These are phyloP conservation scores for Synergus umbraculus DNA, from an alignment of 2,888 invertebrate genomes.

Conservation along the genomic window DNA sequence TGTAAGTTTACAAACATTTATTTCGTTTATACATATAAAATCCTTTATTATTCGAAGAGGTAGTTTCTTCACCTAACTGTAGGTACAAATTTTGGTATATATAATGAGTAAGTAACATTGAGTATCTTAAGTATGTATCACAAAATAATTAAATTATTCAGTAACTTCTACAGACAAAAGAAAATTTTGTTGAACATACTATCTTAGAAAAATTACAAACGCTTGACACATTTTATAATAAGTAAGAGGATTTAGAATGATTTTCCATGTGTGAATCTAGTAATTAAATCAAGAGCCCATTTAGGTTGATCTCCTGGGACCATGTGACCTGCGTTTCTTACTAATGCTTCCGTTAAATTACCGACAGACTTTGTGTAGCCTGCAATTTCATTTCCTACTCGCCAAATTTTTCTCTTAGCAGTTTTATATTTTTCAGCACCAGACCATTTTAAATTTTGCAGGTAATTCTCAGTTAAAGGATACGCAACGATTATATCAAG, in stretches of 20 bases:
- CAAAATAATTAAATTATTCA: too few relatives aligned
- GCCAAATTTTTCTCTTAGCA: conserved; percentile 75
- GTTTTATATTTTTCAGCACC: conserved; percentile 75
- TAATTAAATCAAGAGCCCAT: conserved; percentile 77
- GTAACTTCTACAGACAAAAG: too few relatives aligned
- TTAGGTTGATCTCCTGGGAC: conserved; percentile 78
- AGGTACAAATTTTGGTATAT: too few relatives aligned
- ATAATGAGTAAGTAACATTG: too few relatives aligned
- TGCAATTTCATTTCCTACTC: conserved; percentile 74
- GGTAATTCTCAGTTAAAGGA: conserved; percentile 89
- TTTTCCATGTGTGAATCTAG: conserved; percentile 72
- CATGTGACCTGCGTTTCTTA: conserved; percentile 79
- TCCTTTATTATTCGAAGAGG: too few relatives aligned
- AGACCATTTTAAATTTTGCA: conserved; percentile 80
- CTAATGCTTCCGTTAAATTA: conserved; percentile 75
- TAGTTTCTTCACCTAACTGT: too few relatives aligned
- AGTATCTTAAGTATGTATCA: too few relatives aligned
- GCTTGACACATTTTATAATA: background rate
- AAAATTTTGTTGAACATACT: too few relatives aligned
- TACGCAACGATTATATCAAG: conserved; percentile 94
- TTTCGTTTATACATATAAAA: too few relatives aligned
- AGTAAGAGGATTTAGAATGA: conserved; percentile 59
- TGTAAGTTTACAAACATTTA: too few relatives aligned
- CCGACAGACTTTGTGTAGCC: conserved; percentile 75
- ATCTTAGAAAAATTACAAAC: background rate